These are phyloP conservation scores for Girardia tigrina DNA, from an alignment of 2,888 invertebrate genomes.

Conservation along the genomic window DNA sequence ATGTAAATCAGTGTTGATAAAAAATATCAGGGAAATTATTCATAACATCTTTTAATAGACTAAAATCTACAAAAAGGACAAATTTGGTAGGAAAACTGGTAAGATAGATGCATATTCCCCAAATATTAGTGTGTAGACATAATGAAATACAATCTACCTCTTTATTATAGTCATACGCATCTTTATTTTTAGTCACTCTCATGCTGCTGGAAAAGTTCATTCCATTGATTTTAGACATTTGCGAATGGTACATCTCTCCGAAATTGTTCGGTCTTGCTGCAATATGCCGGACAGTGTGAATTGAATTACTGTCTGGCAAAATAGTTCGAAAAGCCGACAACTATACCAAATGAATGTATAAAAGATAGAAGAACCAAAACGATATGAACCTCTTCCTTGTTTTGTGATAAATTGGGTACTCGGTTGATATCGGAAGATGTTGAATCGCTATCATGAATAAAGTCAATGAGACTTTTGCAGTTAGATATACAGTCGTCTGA, in stretches of 20 bases:
- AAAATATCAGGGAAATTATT: too few species aligned
- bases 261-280: background rate
- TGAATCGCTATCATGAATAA: background rate
- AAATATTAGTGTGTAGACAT: too few species aligned
- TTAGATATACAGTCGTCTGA: background rate
- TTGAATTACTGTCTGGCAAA: background rate
- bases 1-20: too few species aligned
- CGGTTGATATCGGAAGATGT: background rate
- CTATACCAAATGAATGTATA: constrained; percentile 13
- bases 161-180: background rate
- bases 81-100: too few species aligned
- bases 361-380: background rate
- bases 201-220: constrained; percentile 5
- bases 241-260: constrained; percentile 19
- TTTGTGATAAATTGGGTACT: background rate
- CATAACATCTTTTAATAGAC: too few species aligned
- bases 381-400: background rate
- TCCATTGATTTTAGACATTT: constrained; percentile 8
- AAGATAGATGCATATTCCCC: too few species aligned
- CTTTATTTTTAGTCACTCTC: constrained; percentile 6
- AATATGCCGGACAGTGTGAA: background rate
- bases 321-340: background rate
- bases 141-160: too few species aligned
- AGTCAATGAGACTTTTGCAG: background rate
- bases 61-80: too few species aligned